Evolutionary conservation across 2,113 vertebrate genomes (phyloP).

Genomic region (Carlito syrichta): DNA sequence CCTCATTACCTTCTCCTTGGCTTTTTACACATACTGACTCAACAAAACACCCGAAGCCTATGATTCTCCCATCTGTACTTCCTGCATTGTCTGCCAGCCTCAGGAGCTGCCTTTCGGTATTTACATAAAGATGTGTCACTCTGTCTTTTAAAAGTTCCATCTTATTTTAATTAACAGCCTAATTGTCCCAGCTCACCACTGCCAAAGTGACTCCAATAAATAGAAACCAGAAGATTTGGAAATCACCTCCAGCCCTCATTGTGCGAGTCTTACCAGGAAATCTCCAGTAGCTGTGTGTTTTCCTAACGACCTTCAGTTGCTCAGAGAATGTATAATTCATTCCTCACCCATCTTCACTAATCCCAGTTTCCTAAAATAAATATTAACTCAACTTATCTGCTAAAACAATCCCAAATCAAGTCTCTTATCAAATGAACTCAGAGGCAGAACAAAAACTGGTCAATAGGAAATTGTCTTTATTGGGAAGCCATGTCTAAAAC

Average conservation of each 20-base stretch:
- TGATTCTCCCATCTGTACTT: not conserved
- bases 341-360: conserved; percentile 59
- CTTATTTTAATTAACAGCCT: conserved; percentile 7
- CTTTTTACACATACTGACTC: not conserved
- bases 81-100: not conserved
- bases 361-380: conserved; percentile 69
- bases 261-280: not conserved
- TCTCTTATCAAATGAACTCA: conserved; percentile 72
- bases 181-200: not conserved
- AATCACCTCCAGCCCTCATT: not conserved
- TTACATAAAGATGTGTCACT: not conserved
- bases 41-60: not conserved
- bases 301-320: conserved; percentile 36
- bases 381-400: conserved; percentile 72
- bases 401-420: conserved; percentile 72
- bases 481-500: not conserved
- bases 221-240: conserved; percentile 22
- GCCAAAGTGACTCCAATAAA: conserved; percentile 7
- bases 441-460: conserved; percentile 11
- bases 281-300: not conserved
- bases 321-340: conserved; percentile 64
- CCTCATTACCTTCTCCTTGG: not conserved
- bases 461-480: conserved; percentile 29
- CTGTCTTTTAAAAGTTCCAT: not conserved
- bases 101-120: not conserved